phyloP scores from a whole-genome alignment of 2,888 invertebrate genomes.

The Caenorhabditis virilis region DNA sequence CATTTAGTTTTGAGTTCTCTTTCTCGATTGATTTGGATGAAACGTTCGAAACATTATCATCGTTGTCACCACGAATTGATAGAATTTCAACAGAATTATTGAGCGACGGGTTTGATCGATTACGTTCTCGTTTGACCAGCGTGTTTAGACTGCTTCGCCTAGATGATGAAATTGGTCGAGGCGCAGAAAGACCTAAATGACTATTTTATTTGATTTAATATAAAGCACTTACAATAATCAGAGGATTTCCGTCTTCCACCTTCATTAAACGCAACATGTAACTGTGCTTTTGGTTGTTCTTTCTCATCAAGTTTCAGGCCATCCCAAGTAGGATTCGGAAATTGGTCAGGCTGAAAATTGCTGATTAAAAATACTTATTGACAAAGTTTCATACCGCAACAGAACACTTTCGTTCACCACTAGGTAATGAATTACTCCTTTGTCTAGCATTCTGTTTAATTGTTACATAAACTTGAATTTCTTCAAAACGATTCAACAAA shows the following conservation, averaged over 20 bases:
- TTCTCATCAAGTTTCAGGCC: conserved; percentile 51
- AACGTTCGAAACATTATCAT: conserved; percentile 41
- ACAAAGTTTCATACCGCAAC: conserved; percentile 17
- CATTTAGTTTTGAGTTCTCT: conserved; percentile 32
- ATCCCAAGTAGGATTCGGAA: conserved; percentile 62
- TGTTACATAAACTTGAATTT: conserved; percentile 64
- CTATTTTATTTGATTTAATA: no score
- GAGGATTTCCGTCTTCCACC: conserved; percentile 26
- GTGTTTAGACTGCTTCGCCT: conserved; percentile 43
- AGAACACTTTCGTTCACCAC: conserved; percentile 39
- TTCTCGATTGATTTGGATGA: conserved; percentile 47
- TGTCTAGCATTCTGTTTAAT: conserved; percentile 29
- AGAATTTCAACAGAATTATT: conserved; percentile 52
- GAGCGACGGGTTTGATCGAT: conserved; percentile 53
- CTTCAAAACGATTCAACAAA: conserved; percentile 69
- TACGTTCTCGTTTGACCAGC: conserved; percentile 24
- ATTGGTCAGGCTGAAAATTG: conserved; percentile 16
- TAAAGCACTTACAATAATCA: conserved; percentile 20
- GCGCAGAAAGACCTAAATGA: conserved; percentile 12
- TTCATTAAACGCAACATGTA: conserved; percentile 58
- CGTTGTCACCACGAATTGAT: conserved; percentile 47
- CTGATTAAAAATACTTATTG: background rate
- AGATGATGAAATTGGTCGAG: conserved; percentile 9
- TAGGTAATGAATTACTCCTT: conserved; percentile 53
- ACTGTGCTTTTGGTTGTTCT: conserved; percentile 32